Base-by-base conservation (phyloP, 2,888 invertebrate genomes). In the Galerucella pusilla region DNA sequence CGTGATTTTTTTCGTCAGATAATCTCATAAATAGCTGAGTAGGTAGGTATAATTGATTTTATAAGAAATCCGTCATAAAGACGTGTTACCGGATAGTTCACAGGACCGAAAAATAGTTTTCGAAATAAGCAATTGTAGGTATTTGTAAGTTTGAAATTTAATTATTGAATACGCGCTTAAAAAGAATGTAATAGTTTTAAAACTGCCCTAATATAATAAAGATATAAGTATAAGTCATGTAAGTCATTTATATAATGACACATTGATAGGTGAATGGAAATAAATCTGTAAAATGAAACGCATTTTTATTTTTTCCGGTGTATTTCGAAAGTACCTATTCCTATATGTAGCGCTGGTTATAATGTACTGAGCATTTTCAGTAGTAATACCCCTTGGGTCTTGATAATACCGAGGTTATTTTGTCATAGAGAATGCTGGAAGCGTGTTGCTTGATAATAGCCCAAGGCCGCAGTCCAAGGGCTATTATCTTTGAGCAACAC, bases 131-230 rank as follows among this genome's bases (percentile, higher is more conserved):
- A 45, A 68, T 45, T 69, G 20, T 68, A 68, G 35, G 35, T 59
- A 74, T 68, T 54, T 71, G 65, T 71, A 71, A 71, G 64, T 71
- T 71, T 67, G 12, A 52, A 65, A 54, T 54, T 70, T 52, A 28
- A 67, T 57, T 46, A 71, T 35, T 35, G 7, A 28, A 59, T 42
- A 64, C 73, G 75, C 75, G 72, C 75, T 75, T 73, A 16, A 61
- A 61, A 72, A 71, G 52, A 66, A 65, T 76, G 73, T 73, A 74
- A 75, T 76, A 78, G 79, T 78, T 75, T 73, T 70, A 75, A 73
- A 73, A 81, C 82, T 82, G 81, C 81, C 83, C 81, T 76, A 72
- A 79, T 82, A 81, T 81, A 81, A 79, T 80, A 61, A 60, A 60
- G 81, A 81, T 82, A 82, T 80, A 20, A 57, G 20, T 57, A 57